Conservation (phyloP, 2,888 invertebrate genomes). For the Kryphioiulus occultus region DNA sequence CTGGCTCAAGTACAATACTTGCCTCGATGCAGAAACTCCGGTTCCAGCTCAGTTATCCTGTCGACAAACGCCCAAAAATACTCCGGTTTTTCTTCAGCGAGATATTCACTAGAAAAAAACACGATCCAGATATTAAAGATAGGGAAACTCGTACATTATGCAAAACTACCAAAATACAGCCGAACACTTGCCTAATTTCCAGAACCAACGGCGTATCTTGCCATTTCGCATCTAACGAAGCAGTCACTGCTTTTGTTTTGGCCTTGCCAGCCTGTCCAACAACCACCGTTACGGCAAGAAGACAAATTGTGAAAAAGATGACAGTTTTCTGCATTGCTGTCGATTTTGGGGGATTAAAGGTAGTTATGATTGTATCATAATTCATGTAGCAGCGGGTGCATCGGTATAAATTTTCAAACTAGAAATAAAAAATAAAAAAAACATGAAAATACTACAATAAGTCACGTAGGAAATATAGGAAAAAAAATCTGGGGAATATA, state of each 20-base stretch:
- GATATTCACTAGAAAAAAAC: conserved; percentile 64
- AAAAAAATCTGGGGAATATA: no score
- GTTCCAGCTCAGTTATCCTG: conserved; percentile 70
- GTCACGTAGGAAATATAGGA: no score
- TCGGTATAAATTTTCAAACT: neutral
- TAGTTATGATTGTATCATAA: neutral
- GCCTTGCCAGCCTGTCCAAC: neutral
- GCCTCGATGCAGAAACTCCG: conserved; percentile 53
- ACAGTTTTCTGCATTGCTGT: neutral
- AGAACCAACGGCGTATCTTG: conserved; percentile 86
- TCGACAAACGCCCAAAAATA: conserved; percentile 85
- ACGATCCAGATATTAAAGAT: neutral
- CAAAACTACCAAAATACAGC: conserved; percentile 65
- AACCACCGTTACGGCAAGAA: neutral
- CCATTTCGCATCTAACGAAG: conserved; percentile 95
- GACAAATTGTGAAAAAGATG: neutral
- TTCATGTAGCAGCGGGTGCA: neutral
- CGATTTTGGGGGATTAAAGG: neutral
- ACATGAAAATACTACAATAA: no score
- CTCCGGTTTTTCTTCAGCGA: conserved; percentile 73
- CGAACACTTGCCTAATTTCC: conserved; percentile 82
- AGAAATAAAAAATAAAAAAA: neutral
- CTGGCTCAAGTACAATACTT: no score
- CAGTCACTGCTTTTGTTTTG: conserved; percentile 78
- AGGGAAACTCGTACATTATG: neutral